Evolutionary conservation across 2,113 vertebrate genomes (phyloP).

Genomic region (Pachyramphus minor): DNA sequence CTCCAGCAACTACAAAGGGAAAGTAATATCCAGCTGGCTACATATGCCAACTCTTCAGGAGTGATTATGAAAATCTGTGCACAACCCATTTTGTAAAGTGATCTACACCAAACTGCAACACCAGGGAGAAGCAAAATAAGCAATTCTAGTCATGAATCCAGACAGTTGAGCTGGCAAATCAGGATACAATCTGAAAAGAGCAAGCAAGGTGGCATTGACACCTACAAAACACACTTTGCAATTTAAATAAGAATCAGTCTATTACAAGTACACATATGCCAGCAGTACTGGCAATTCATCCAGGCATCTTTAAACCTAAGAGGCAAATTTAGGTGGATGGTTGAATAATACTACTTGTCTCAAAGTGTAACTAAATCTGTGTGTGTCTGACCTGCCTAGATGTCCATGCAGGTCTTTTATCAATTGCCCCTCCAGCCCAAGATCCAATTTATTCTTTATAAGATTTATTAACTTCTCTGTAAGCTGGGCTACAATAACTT

Average conservation of each 20-base stretch:
- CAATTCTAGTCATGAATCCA: conserved; percentile 28
- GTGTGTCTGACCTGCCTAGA: neutral
- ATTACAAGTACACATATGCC: neutral
- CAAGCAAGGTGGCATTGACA: conserved; percentile 43
- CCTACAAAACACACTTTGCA: conserved; percentile 37
- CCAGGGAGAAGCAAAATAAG: neutral
- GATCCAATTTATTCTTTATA: neutral
- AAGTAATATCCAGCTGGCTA: neutral
- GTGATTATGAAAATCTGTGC: accelerated
- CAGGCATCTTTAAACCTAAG: neutral
- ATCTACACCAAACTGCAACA: neutral
- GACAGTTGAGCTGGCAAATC: conserved; percentile 26
- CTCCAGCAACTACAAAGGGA: neutral
- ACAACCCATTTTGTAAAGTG: neutral
- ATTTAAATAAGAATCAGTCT: conserved; percentile 47
- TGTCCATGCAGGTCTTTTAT: neutral
- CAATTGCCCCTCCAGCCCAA: neutral
- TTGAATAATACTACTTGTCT: neutral
- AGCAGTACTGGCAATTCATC: neutral
- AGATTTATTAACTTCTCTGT: neutral
- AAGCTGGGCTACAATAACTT: neutral
- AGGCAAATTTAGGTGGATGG: neutral
- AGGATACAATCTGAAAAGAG: conserved; percentile 47
- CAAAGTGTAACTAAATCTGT: neutral
- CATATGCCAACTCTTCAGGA: neutral